These are phyloP conservation scores for Gasterosteus nipponicus DNA, from an alignment of 2,113 vertebrate genomes.

Conservation along the genomic window DNA sequence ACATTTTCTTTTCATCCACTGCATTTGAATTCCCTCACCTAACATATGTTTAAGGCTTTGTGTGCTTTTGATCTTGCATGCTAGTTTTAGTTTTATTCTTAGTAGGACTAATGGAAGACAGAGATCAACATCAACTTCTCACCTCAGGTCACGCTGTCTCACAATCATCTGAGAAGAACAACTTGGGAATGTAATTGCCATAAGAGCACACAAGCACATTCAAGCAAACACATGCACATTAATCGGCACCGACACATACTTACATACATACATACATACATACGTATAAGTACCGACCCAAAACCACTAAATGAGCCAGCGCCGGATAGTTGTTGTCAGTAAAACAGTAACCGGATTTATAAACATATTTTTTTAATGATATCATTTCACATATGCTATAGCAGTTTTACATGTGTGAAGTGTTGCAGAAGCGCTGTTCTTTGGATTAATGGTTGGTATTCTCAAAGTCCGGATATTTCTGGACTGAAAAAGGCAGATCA, in stretches of 20 bases:
- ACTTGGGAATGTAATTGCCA: background rate
- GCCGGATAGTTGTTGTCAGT: background rate
- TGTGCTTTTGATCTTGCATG: background rate
- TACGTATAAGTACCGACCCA: too few species aligned
- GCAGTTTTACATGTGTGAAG: background rate
- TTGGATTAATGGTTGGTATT: too few species aligned
- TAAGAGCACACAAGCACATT: background rate
- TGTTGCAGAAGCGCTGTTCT: background rate
- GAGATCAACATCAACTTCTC: background rate
- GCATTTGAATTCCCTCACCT: slow-evolving; percentile 25
- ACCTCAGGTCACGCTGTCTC: background rate
- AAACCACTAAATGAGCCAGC: background rate
- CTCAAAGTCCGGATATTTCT: background rate
- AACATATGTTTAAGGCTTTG: background rate
- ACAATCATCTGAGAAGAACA: slow-evolving; percentile 1
- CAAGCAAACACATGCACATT: background rate
- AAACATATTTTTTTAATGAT: background rate
- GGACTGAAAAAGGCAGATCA: background rate
- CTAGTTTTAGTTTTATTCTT: slow-evolving; percentile 19
- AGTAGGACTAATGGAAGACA: slow-evolving; percentile 1
- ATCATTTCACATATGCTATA: background rate
- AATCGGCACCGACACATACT: background rate
- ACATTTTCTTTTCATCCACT: slow-evolving; percentile 28
- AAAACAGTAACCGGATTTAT: background rate
- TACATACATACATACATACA: too few species aligned